A percentile compares a stretch with the other conserved stretches of the same genome.
Evolutionary conservation across 64 coral and sea anemone species (phyloP).

Genomic region (Exaiptasia diaphana): DNA sequence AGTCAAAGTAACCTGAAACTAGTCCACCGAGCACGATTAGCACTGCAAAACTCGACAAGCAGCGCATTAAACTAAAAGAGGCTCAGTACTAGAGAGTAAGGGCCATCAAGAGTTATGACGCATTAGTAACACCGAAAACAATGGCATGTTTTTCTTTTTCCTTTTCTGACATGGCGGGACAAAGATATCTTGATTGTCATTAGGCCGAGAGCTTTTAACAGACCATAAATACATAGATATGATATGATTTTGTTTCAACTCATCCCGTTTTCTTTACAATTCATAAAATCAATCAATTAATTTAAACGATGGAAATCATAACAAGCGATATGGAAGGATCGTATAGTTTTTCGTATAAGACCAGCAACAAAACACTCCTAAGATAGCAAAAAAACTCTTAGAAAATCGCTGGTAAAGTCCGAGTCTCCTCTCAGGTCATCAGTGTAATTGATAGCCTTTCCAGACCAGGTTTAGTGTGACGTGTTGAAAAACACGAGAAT

Average conservation of each 20-base stretch:
- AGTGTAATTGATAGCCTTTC: no score
- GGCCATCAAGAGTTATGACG: slow-evolving; percentile 12
- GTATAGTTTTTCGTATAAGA: no score
- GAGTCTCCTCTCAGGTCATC: no score
- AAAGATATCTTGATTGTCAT: background rate
- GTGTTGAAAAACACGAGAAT: no score
- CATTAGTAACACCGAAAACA: background rate
- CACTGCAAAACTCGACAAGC: background rate
- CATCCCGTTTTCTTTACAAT: background rate
- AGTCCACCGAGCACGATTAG: background rate
- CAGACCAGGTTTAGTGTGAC: no score
- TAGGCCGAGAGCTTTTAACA: slow-evolving; percentile 12
- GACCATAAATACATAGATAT: background rate
- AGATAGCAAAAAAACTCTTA: no score
- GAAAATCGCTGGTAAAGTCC: no score
- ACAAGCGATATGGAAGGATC: background rate
- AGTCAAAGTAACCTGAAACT: background rate
- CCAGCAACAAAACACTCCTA: no score
- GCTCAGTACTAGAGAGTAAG: background rate
- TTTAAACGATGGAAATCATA: slow-evolving; percentile 5
- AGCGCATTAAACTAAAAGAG: background rate
- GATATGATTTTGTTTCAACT: slow-evolving; percentile 1
- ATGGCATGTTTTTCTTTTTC: background rate
- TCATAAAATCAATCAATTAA: slow-evolving; percentile 16
- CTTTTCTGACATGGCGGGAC: background rate